These are phyloP conservation scores for Capitulum mitella DNA, from an alignment of 2,888 invertebrate species.

Conservation along the genomic window DNA sequence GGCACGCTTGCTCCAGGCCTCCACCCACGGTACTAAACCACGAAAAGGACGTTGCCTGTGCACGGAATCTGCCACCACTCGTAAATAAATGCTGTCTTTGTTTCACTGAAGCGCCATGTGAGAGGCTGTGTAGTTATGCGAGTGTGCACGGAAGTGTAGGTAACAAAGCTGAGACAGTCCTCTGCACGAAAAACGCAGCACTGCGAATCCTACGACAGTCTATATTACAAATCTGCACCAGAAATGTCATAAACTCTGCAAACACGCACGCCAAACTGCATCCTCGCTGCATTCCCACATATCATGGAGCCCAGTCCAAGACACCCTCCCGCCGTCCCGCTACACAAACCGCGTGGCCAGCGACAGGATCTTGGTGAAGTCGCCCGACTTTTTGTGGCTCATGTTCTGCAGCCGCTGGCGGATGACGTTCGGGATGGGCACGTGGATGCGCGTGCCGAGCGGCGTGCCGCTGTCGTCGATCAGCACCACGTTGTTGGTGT, in stretches of 20 bases:
- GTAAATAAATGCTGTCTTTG: too few relatives aligned
- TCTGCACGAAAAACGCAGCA: neutral
- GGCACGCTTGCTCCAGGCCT: too few relatives aligned
- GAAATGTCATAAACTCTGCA: neutral
- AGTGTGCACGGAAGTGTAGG: neutral
- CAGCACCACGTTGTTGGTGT: conserved; percentile 90
- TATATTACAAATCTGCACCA: neutral
- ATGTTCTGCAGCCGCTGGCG: conserved; percentile 74
- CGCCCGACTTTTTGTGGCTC: conserved; percentile 71
- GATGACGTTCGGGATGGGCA: conserved; percentile 85
- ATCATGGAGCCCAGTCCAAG: neutral
- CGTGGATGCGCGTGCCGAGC: conserved; percentile 87
- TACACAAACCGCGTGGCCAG: conserved; percentile 83
- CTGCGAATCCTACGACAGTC: neutral
- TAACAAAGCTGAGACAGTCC: neutral
- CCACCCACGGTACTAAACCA: too few relatives aligned
- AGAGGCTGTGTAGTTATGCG: too few relatives aligned
- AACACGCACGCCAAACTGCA: neutral
- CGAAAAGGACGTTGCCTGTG: too few relatives aligned
- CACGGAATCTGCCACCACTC: too few relatives aligned
- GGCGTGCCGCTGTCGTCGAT: conserved; percentile 93
- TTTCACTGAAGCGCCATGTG: too few relatives aligned
- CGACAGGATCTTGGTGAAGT: conserved; percentile 84
- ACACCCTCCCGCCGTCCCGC: conserved; percentile 9
- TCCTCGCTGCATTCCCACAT: neutral